Conservation (phyloP, 2,888 invertebrate species). For the Cylloceria caligata region DNA sequence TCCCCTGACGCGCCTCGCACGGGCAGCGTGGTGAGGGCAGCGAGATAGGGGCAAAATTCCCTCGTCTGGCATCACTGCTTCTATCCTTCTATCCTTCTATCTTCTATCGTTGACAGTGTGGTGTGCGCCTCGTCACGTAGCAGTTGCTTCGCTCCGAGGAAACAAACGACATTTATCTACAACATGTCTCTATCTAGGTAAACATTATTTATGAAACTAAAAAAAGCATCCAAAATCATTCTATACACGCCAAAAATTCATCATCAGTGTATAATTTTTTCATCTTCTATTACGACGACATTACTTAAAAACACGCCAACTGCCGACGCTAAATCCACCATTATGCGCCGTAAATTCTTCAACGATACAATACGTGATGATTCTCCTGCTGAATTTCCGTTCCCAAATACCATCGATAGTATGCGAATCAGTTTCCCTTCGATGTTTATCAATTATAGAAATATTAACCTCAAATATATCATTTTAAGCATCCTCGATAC, state of each 20-base stretch:
- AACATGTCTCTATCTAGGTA: conserved; percentile 28
- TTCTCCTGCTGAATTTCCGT: background rate
- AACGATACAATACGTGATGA: background rate
- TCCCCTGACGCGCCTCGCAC: too few relatives aligned
- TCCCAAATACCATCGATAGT: background rate
- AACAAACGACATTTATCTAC: background rate
- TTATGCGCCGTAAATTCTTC: background rate
- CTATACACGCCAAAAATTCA: background rate
- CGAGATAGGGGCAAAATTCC: too few relatives aligned
- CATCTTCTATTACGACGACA: background rate
- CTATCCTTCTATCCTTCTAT: too few relatives aligned
- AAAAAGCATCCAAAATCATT: background rate
- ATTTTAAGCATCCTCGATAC: background rate
- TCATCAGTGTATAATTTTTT: background rate
- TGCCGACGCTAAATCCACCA: background rate
- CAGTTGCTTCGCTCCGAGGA: background rate
- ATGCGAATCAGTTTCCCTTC: background rate
- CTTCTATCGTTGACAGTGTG: too few relatives aligned
- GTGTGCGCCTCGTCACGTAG: background rate
- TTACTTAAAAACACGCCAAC: background rate
- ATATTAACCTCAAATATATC: background rate
- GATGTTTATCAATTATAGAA: background rate
- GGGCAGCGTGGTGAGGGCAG: too few relatives aligned
- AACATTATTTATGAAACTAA: background rate
- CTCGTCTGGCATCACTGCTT: too few relatives aligned